Percentiles rank a stretch among this genome's conserved stretches.
Evolutionary conservation across 2,113 vertebrate genomes (phyloP).

Genomic region (Limanda limanda): DNA sequence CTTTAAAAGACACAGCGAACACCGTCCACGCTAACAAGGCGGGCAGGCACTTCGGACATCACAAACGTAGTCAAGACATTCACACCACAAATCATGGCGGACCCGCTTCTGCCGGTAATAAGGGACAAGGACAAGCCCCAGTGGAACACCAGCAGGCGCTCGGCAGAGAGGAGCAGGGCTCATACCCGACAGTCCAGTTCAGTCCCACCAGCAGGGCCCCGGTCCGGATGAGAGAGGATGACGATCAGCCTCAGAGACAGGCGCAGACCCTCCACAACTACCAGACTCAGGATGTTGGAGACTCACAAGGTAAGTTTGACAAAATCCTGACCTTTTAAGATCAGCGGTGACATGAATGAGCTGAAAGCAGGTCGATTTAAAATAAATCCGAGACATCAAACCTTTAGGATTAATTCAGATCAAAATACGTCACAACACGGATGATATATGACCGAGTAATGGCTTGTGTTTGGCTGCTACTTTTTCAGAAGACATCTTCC

Average conservation of each 20-base stretch:
- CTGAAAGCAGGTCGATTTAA: constrained; percentile 4
- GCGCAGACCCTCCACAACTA: constrained; percentile 71
- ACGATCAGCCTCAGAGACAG: constrained; percentile 71
- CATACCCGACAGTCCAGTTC: constrained; percentile 67
- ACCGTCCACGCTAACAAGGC: constrained; percentile 24
- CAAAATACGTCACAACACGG: not conserved
- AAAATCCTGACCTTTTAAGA: not conserved
- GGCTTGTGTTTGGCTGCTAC: not conserved
- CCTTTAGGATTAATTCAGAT: constrained; percentile 13
- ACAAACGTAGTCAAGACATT: constrained; percentile 35
- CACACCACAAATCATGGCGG: not conserved
- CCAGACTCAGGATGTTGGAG: constrained; percentile 69
- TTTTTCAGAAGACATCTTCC: constrained; percentile 38
- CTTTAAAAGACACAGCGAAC: constrained; percentile 30
- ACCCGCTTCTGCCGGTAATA: constrained; percentile 1
- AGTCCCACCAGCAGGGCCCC: constrained; percentile 75
- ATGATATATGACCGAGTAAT: not conserved
- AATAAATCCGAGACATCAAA: constrained; percentile 18
- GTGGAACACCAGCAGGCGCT: constrained; percentile 1
- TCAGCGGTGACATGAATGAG: not conserved
- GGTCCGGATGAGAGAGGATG: constrained; percentile 69
- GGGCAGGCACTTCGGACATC: constrained; percentile 13
- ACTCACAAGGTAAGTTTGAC: constrained; percentile 82
- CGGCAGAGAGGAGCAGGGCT: constrained; percentile 32
- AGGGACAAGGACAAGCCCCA: constrained; percentile 27